Percentiles rank a stretch among this genome's conserved stretches.
Evolutionary conservation across 2,888 invertebrate genomes (phyloP).

Genomic region (Harpalus rufipes): DNA sequence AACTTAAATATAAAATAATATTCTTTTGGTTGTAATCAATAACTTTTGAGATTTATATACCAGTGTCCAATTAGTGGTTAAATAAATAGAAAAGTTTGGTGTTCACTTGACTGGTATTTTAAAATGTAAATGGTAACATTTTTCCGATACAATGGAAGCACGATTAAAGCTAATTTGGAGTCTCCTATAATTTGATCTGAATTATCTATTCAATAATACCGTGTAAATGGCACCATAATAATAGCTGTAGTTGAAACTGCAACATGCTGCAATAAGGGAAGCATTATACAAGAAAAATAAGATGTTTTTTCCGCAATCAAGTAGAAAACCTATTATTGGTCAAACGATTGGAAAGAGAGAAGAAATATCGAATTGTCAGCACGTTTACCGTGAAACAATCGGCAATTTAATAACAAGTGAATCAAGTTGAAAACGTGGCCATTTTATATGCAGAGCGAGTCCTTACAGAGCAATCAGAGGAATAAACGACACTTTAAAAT

Average conservation of each 20-base stretch:
- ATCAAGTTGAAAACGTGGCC: constrained; percentile 49
- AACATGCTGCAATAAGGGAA: constrained; percentile 19
- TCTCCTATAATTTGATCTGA: neutral
- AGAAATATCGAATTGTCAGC: constrained; percentile 58
- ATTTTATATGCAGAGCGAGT: constrained; percentile 60
- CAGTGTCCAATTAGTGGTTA: too few relatives aligned
- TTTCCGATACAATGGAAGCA: neutral
- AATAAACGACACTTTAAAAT: constrained; percentile 61
- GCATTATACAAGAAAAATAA: constrained; percentile 39
- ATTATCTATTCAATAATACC: neutral
- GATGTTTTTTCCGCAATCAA: constrained; percentile 33
- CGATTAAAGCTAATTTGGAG: neutral
- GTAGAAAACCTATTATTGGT: constrained; percentile 40
- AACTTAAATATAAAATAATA: too few relatives aligned
- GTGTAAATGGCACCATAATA: constrained; percentile 7
- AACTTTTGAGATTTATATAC: too few relatives aligned
- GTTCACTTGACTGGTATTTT: too few relatives aligned
- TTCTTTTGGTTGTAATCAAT: too few relatives aligned
- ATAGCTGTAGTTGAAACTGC: neutral
- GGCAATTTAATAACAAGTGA: constrained; percentile 58
- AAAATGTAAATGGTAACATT: too few relatives aligned
- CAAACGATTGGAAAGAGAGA: constrained; percentile 27
- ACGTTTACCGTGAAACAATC: constrained; percentile 58
- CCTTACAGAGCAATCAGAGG: constrained; percentile 54
- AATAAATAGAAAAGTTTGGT: too few relatives aligned